Evolutionary conservation across 1,140 invertebrate genomes (phyloP).

Genomic region (Zaprionus ornatus): DNA sequence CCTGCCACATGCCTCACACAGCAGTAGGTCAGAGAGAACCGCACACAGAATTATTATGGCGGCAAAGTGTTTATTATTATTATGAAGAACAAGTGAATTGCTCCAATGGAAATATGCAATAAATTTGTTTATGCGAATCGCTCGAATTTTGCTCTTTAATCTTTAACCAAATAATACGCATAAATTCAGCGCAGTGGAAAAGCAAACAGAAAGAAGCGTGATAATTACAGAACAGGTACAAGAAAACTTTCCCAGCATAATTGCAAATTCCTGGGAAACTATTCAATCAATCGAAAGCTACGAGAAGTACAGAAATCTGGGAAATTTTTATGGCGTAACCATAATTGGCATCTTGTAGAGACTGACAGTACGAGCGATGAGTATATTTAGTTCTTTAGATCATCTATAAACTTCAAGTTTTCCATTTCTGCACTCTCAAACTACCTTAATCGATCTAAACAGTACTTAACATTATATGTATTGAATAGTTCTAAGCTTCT

Average conservation of each 20-base stretch:
- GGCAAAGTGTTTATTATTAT: constrained; percentile 70
- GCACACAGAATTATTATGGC: constrained; percentile 42
- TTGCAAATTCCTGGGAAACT: background rate
- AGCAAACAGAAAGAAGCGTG: constrained; percentile 1
- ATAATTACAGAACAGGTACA: constrained; percentile 3
- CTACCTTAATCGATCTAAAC: no score
- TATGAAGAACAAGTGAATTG: constrained; percentile 34
- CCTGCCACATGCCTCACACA: constrained; percentile 63
- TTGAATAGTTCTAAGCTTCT: no score
- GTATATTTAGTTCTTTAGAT: no score
- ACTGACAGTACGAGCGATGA: no score
- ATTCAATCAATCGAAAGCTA: background rate
- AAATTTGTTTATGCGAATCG: constrained; percentile 50
- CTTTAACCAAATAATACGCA: constrained; percentile 29
- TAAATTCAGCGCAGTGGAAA: background rate
- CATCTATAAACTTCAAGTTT: no score
- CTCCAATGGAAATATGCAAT: constrained; percentile 38
- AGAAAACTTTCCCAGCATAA: background rate
- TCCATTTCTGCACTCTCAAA: no score
- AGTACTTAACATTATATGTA: no score
- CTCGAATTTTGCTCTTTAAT: constrained; percentile 29
- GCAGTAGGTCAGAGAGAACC: constrained; percentile 58
- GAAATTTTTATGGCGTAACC: background rate
- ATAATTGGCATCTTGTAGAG: no score
- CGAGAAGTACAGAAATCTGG: background rate